Evolutionary conservation across 2,113 vertebrate species (phyloP), one percentile per base, ranked within the genome.

Genomic region (Cyanistes caeruleus): DNA sequence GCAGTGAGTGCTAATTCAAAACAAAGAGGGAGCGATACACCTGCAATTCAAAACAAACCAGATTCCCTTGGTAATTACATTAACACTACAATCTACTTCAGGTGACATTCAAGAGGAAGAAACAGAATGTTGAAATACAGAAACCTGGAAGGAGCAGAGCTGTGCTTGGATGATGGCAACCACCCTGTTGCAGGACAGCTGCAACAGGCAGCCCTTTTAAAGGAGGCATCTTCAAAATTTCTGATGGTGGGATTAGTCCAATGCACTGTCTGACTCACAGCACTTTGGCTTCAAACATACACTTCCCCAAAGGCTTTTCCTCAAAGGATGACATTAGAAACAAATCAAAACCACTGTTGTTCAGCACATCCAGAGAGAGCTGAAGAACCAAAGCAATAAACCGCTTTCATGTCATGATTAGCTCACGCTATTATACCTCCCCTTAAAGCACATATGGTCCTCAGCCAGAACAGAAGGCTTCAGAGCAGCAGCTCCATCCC

Each of bases 381-480:
- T 76, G 59, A 90, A 84, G 41, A 83, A 59, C 46, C 49, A 56
- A 79, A 91, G 49, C 48, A 88, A 84, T 59, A 74, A 87, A 89
- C 27, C 78, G 90, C 44, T 87, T 94, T 91, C 73, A 84, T 68
- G 49, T 84, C 58, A 64, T 65, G 43, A 90, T 88, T 86, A 96
- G 74, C 49, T 95, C 84, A 79, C 15, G 60, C 81, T 93, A 74
- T 53, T 84, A 56, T 64, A 75, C 7, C 41, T 72, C 67, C 53
- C 62, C 55, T 82, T 79, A 85, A 79, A 94, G 84, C 39, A 90
- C 75, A 94, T 96, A 95, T 69, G 89, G 87, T 89, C 93, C 87
- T 76, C 67, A 76, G 83, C 65, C 79, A 93, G 88, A 90, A 58
- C 62, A 89, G 88, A 86, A 80, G 56, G 80, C 65, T 95, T 95